A percentile compares a stretch with the other conserved stretches of the same genome.
phyloP scores from a whole-genome alignment of 1,140 invertebrate genomes.

The Ceratitis capitata region DNA sequence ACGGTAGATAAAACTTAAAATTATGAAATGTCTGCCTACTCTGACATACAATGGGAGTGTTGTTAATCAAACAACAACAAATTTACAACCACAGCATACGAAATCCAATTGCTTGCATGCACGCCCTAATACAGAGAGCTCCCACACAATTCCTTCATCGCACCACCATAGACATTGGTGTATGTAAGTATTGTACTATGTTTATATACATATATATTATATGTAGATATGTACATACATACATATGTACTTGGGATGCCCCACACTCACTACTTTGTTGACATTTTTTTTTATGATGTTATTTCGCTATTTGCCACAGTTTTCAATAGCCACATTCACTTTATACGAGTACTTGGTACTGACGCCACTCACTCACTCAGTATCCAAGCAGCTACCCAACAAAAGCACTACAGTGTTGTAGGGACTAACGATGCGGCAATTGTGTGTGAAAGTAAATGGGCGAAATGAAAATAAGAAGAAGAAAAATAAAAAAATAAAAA shows the following conservation, averaged over 20 bases:
- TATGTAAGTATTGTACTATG: no score
- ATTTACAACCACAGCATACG: background rate
- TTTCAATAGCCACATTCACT: conserved; percentile 10
- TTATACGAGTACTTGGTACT: background rate
- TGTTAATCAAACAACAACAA: background rate
- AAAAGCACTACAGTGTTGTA: background rate
- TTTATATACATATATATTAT: no score
- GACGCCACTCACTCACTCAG: background rate
- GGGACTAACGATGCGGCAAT: background rate
- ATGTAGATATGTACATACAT: background rate
- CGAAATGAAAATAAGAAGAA: no score
- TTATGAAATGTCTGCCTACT: no score
- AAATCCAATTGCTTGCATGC: background rate
- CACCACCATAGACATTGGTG: background rate
- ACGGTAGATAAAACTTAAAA: no score
- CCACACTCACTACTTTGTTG: background rate
- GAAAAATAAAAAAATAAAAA: background rate
- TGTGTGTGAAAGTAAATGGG: no score
- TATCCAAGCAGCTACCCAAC: background rate
- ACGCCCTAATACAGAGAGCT: background rate
- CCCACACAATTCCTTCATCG: conserved; percentile 15
- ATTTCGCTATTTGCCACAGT: background rate
- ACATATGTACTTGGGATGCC: background rate
- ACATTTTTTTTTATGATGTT: conserved; percentile 5
- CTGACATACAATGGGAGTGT: background rate